phyloP scores from a whole-genome alignment of 2,888 invertebrate species.

The Mythimna lalbum region DNA sequence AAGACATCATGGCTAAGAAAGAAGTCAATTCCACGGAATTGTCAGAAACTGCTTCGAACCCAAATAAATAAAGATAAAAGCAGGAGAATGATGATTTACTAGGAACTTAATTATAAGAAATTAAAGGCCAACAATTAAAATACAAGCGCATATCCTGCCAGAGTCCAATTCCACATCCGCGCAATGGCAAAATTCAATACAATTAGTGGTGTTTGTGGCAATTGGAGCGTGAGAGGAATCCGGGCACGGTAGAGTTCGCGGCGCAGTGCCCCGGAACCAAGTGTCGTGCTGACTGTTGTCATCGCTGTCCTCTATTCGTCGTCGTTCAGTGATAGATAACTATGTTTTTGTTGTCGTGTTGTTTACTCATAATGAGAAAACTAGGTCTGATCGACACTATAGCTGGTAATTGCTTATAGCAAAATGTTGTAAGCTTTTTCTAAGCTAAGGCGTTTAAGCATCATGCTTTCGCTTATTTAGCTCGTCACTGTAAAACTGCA shows the following conservation, averaged over 20 bases:
- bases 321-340: constrained; percentile 30
- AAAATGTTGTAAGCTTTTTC: constrained; percentile 3
- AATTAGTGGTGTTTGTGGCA: constrained; percentile 87
- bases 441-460: constrained; percentile 8
- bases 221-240: constrained; percentile 90
- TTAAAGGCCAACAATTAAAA: constrained; percentile 7
- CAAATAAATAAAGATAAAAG: constrained; percentile 10
- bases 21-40: neutral
- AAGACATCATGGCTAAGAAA: neutral
- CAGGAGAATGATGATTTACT: neutral
- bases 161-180: constrained; percentile 73
- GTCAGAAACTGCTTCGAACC: neutral
- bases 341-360: constrained; percentile 16
- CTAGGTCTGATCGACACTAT: constrained; percentile 27
- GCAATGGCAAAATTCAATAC: constrained; percentile 82
- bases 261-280: constrained; percentile 85
- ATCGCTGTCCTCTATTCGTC: constrained; percentile 74
- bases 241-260: constrained; percentile 82
- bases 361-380: constrained; percentile 31
- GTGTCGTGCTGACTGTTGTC: constrained; percentile 72
- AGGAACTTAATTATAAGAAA: constrained; percentile 10
- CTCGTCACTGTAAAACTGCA: neutral
- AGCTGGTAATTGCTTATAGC: constrained; percentile 20
- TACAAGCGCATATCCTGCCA: constrained; percentile 61
- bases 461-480: constrained; percentile 27